Evolutionary conservation across 2,113 vertebrate genomes (phyloP), one percentile per base, ranked within the genome.

Genomic region (Saimiri boliviensis): DNA sequence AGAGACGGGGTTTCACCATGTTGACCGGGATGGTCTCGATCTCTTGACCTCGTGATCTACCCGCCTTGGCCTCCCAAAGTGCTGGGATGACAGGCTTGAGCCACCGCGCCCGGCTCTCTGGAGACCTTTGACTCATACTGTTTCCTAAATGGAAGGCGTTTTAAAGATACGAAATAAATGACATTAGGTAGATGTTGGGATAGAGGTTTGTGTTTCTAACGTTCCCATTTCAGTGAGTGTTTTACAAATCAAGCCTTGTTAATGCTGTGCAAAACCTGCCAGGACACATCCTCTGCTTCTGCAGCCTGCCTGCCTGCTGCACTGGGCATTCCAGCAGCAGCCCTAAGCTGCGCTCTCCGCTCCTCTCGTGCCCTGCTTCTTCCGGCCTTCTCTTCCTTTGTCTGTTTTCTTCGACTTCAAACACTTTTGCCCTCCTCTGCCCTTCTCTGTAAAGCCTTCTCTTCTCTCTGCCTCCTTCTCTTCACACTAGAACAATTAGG

Each of bases 231-330:
- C 45, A 13, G 10, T 40, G 70, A 79, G 32, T 83, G 23, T n/a
- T 92, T 86, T 73, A 16, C 35, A 52, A 84, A 54, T 35, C 37
- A 32, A 3, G 42, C 13, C 5, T 77, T 9, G 1, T 27, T 71
- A 58, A 63, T 54, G 30, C 56, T 45, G 12, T 71, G 27, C n/a
- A 49, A 6, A 25, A 27, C 16, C 70, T 35, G 42, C 5, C 0
- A 0, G 7, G 11, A 12, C 25, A n/a, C 9, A 21, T n/a, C 35
- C 13, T 4, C 14, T 23, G 56, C 21, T 25, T 19, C 3, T 3
- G 0, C 0, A 12, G 17, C 35, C 16, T 40, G 9, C n/a, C 6
- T 77, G 63, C 32, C 19, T 27, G 11, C 35, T 32, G 63, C 20
- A 19, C 8, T 21, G 71, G 27, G n/a, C n/a, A 12, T 30, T 45